Percentiles rank a stretch among this genome's conserved stretches.
Conservation (phyloP, 2,888 invertebrate genomes). For the Azorinus chamasolen region DNA sequence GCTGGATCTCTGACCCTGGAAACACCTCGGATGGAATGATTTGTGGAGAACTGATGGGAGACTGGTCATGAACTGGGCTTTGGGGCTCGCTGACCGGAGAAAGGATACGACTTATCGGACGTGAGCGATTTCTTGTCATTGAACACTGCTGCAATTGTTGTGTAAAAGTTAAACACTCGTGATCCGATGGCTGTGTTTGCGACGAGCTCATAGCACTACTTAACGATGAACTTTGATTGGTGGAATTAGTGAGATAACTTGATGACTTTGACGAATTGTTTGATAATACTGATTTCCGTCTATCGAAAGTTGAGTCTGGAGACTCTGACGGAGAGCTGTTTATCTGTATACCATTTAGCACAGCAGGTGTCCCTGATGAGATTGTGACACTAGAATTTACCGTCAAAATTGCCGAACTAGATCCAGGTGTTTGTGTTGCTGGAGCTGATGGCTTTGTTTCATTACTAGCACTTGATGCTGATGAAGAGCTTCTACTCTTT, state of each 20-base stretch:
- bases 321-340: constrained; percentile 82
- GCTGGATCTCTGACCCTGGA: constrained; percentile 13
- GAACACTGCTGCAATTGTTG: constrained; percentile 96
- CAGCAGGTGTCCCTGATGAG: constrained; percentile 56
- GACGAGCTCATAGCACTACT: constrained; percentile 61
- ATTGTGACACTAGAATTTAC: constrained; percentile 55
- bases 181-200: constrained; percentile 61
- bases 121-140: constrained; percentile 88
- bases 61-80: constrained; percentile 90
- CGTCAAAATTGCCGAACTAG: constrained; percentile 50
- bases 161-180: constrained; percentile 91
- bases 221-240: constrained; percentile 82
- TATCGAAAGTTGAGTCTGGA: constrained; percentile 87
- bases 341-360: constrained; percentile 67
- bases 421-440: constrained; percentile 42
- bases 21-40: constrained; percentile 25
- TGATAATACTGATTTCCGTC: constrained; percentile 85
- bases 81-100: constrained; percentile 90
- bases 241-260: constrained; percentile 91
- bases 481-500: constrained; percentile 78
- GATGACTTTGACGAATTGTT: constrained; percentile 90
- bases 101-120: constrained; percentile 89
- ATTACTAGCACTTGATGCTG: constrained; percentile 80
- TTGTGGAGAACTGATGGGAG: constrained; percentile 92
- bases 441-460: constrained; percentile 70